Evolutionary conservation across 2,888 invertebrate species (phyloP), one percentile per base, ranked within the genome.

Genomic region (Drosophila formosana): DNA sequence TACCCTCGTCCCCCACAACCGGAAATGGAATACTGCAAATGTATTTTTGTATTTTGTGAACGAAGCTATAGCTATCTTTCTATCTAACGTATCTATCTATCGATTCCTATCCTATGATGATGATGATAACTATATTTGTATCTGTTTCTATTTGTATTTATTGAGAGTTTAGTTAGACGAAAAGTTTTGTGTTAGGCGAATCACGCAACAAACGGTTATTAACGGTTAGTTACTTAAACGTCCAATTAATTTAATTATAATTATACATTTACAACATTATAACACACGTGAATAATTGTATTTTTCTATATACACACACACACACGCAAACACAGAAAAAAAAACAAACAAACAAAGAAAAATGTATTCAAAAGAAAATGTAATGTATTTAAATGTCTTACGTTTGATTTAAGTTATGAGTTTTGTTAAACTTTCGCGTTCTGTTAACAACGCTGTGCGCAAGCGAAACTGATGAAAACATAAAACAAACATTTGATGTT

Each of bases 201-300:
- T 30, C 37, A 60, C 57, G 41, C 64, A 67, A 75, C 51, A 46
- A 81, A 78, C 63, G 71, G 86, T 82, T 83, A 83, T 81, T 80
- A 87, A 90, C 89, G 92, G 91, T 91, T 88, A 89, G 91, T 90
- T 91, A 91, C 92, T 91, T 91, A 91, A 89, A 89, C 90, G 91
- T 90, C 91, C 90, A 90, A 84, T 89, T 85, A 90, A 89, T 90
- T 81, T 78, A 90, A 90, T 90, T 89, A 88, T 84, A 77, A 76
- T 45, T 23, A 51, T 50, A 60, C 53, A 70, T 60, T 70, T 57
- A 46, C 7, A 46, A 56, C 57, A 61, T 45, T 18, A 41, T 39
- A 66, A 13, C 61, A 64, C 26, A 57, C n/a, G 60, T 47, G 28
- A 75, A 71, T 57, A 78, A 70, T 47, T 69, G 69, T 76, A 75